Evolutionary conservation across 2,888 invertebrate genomes (phyloP), one percentile per base, ranked within the genome.

Genomic region (Pseudeuparius sepicola): DNA sequence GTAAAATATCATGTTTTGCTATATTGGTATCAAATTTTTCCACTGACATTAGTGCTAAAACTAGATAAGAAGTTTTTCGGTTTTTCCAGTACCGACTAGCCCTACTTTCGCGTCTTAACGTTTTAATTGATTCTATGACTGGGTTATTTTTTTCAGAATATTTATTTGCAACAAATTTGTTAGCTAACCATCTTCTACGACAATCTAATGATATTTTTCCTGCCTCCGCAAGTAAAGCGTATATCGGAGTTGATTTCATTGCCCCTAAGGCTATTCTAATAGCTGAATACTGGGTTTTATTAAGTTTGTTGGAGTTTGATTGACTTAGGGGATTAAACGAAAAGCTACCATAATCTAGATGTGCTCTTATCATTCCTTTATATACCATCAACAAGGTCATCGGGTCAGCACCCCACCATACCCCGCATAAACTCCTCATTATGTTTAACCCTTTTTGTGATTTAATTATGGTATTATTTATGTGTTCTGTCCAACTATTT

Each of bases 341-440:
- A 7, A 11, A 11, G 9, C 12, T 5, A 3, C 31, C 37, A 37
- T 34, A 37, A 4, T 40, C 40, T 13, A 37, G 9, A 9, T 39
- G 33, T 1, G 39, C 14, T 14, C 29, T 25, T 4, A 39, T 14
- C 2, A 36, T 16, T 9, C 34, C 39, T 7, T 39, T 39, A 15
- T 33, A 39, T 2, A 33, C 11, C 4, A 12, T 26, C 2, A 36
- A 18, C 13, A 41, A 10, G 10, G 33, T 39, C 3, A 6, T 2
- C 0, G 33, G 39, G 10, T 41, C 36, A 3, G 36, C 34, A 7
- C 41, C 36, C 36, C 36, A 36, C 26, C 31, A 25, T 4, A 23
- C 20, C 3, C 34, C 24, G 13, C 31, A 26, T 2, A 36, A 9
- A 5, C 34, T 14, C 18, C 26, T 36, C 26, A 41, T 31, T 7